Evolutionary conservation across 2,113 vertebrate species (phyloP).

Genomic region (Coptodon rendalli): DNA sequence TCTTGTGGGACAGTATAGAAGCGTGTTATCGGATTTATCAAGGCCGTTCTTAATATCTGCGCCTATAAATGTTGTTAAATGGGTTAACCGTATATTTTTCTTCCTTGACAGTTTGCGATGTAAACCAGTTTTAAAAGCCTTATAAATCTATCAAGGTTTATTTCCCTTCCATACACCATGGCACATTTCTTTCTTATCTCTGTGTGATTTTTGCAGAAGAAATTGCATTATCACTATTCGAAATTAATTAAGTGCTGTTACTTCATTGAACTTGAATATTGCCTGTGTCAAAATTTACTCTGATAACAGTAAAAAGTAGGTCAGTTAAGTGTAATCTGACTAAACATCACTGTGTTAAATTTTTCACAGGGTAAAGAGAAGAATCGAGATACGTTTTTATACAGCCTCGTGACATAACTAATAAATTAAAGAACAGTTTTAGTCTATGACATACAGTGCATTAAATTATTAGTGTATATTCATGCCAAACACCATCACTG

Average conservation of each 20-base stretch:
- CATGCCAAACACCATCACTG: not conserved
- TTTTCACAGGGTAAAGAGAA: not conserved
- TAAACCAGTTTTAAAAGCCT: not conserved
- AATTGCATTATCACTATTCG: not conserved
- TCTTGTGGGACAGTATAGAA: conserved; percentile 20
- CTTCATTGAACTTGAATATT: not conserved
- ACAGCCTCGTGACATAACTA: not conserved
- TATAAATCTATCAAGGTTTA: not conserved
- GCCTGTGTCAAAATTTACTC: not conserved
- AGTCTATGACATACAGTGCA: not conserved
- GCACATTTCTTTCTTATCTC: not conserved
- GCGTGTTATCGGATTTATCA: conserved; percentile 45
- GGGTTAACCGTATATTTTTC: not conserved
- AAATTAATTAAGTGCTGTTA: not conserved
- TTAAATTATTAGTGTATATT: not conserved
- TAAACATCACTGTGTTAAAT: not conserved
- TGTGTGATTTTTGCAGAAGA: conserved; percentile 37
- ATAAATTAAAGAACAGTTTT: not conserved
- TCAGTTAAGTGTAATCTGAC: not conserved
- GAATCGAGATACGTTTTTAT: not conserved
- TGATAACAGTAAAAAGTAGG: not conserved
- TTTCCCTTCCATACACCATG: not conserved
- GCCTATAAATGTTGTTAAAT: conserved; percentile 36
- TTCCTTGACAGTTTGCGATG: not conserved
- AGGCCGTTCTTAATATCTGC: conserved; percentile 28